These are phyloP conservation scores for Porites lutea DNA, from an alignment of 64 coral and sea anemone genomes.

Conservation along the genomic window DNA sequence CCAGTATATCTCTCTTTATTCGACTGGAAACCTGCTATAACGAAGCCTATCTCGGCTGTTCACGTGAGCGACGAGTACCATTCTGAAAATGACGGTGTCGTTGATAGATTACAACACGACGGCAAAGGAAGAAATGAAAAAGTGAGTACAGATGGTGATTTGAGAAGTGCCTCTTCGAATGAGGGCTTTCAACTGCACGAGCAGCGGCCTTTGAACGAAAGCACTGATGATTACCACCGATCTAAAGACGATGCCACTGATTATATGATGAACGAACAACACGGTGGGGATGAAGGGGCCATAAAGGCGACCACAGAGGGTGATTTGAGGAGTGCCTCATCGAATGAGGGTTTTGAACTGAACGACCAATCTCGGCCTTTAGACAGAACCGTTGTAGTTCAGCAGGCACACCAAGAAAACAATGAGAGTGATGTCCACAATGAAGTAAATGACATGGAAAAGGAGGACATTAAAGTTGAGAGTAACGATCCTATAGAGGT, in stretches of 20 bases:
- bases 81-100: not conserved
- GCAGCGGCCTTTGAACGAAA: no score
- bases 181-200: no score
- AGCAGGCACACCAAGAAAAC: not conserved
- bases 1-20: slow-evolving; percentile 52
- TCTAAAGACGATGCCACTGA: no score
- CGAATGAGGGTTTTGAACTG: not conserved
- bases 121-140: not conserved
- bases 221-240: no score
- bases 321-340: not conserved
- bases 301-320: no score
- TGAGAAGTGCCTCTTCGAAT: no score
- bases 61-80: not conserved
- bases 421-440: not conserved
- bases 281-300: no score
- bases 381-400: not conserved
- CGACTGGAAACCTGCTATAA: slow-evolving; percentile 12
- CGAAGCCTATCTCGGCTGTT: not conserved
- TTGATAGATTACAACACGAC: not conserved
- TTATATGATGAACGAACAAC: no score
- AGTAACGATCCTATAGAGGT: no score
- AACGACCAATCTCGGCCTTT: not conserved
- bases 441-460: not conserved
- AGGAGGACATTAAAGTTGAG: no score
- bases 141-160: not conserved